phyloP scores from a whole-genome alignment of 2,113 vertebrate genomes.

The Aegotheles bennettii region DNA sequence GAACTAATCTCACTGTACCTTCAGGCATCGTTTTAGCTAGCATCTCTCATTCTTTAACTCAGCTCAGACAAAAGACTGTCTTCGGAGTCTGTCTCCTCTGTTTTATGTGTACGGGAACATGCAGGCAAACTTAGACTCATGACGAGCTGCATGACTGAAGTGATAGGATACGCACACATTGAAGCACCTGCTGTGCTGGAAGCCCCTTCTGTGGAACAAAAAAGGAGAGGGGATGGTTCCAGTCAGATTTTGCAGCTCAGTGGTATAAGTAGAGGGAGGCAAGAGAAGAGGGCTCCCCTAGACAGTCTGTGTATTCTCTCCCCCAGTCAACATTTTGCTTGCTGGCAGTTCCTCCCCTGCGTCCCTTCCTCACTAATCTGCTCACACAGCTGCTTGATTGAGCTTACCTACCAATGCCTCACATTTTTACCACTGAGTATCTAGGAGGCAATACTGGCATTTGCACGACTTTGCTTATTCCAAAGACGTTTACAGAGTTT shows the following conservation, averaged over 20 bases:
- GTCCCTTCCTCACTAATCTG: neutral
- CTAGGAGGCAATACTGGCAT: neutral
- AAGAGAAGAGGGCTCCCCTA: neutral
- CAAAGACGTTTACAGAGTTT: neutral
- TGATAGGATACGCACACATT: neutral
- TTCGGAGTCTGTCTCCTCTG: neutral
- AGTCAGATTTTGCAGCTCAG: neutral
- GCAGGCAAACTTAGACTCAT: neutral
- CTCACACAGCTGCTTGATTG: neutral
- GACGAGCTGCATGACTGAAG: neutral
- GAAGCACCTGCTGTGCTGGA: neutral
- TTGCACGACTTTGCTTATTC: neutral
- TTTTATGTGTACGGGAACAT: neutral
- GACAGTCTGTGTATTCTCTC: neutral
- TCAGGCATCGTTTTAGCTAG: constrained; percentile 11
- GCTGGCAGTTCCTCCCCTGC: neutral
- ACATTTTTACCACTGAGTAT: neutral
- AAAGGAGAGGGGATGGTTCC: neutral
- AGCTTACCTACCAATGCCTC: neutral
- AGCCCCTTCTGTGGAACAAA: neutral
- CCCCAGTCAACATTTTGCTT: neutral
- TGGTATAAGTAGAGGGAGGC: neutral
- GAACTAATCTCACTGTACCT: constrained; percentile 49
- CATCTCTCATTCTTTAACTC: neutral
- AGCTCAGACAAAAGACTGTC: neutral